These are phyloP conservation scores for Synanthedon tipuliformis DNA, from an alignment of 2,888 invertebrate genomes.

Conservation along the genomic window DNA sequence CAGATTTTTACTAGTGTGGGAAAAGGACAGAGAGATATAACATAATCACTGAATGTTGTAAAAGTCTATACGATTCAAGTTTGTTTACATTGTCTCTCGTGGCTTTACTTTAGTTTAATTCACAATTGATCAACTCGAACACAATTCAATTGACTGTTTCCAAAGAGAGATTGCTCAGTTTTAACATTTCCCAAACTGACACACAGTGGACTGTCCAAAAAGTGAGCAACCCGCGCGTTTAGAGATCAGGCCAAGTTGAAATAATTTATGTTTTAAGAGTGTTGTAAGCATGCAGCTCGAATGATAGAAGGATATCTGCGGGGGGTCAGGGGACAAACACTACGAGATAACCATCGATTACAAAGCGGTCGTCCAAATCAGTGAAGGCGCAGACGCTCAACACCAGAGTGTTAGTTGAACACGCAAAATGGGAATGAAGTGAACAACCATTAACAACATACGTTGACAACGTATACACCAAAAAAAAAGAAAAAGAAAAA, in stretches of 20 bases:
- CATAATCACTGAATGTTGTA: no score
- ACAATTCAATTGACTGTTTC: no score
- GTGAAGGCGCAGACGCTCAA: slow-evolving; percentile 32
- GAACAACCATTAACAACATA: slow-evolving; percentile 61
- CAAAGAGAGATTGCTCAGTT: no score
- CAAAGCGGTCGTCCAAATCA: slow-evolving; percentile 55
- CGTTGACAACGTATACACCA: slow-evolving; percentile 32
- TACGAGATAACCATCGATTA: slow-evolving; percentile 45
- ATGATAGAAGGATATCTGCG: slow-evolving; percentile 43
- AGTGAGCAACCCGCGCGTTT: no score
- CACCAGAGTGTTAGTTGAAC: slow-evolving; percentile 53
- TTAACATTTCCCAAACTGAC: no score
- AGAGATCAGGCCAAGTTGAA: slow-evolving; percentile 15
- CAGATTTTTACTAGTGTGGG: no score
- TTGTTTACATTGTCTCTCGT: no score
- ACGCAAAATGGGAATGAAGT: slow-evolving; percentile 47
- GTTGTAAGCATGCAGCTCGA: slow-evolving; percentile 54
- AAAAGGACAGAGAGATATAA: no score
- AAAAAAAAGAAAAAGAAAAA: slow-evolving; percentile 10
- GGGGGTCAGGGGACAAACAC: slow-evolving; percentile 38
- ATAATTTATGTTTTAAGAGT: slow-evolving; percentile 32
- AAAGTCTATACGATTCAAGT: no score
- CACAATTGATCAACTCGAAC: not conserved
- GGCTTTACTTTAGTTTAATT: no score
- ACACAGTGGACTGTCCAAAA: no score